Evolutionary conservation across 2,888 invertebrate genomes (phyloP).

Genomic region (Brenthis daphne): DNA sequence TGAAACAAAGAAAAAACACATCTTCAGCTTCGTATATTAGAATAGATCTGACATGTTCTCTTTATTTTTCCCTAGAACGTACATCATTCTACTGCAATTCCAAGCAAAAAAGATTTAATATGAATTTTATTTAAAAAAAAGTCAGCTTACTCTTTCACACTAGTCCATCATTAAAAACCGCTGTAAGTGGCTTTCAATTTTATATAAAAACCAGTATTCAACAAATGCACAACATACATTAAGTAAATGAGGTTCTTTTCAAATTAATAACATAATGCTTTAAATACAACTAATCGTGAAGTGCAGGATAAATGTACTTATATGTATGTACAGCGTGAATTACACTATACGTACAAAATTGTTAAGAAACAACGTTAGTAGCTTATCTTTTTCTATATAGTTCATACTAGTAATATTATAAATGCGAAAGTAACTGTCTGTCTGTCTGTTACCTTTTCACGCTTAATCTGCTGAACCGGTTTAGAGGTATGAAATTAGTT

Average conservation of each 20-base stretch:
- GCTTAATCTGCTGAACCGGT: too few species aligned
- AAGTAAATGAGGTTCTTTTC: constrained; percentile 37
- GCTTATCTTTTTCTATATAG: too few species aligned
- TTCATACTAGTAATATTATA: too few species aligned
- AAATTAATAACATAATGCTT: constrained; percentile 26
- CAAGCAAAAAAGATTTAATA: neutral
- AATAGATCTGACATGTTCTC: too few species aligned
- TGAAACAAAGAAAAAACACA: too few species aligned
- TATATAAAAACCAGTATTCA: constrained; percentile 29
- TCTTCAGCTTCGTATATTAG: too few species aligned
- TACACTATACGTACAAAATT: too few species aligned
- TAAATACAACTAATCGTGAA: constrained; percentile 19
- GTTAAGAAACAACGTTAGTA: too few species aligned
- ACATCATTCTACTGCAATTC: neutral
- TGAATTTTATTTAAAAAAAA: neutral
- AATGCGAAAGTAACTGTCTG: too few species aligned
- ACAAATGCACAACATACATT: constrained; percentile 35
- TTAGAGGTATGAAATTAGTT: too few species aligned
- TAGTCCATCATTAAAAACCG: constrained; percentile 16
- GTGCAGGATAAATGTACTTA: constrained; percentile 8
- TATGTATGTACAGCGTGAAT: too few species aligned
- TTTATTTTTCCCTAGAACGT: neutral
- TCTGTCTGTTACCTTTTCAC: too few species aligned
- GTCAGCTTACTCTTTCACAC: neutral
- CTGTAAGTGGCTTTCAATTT: constrained; percentile 30